Evolutionary conservation across 1,140 invertebrate genomes (phyloP).

Genomic region (Scaptomyza montana): DNA sequence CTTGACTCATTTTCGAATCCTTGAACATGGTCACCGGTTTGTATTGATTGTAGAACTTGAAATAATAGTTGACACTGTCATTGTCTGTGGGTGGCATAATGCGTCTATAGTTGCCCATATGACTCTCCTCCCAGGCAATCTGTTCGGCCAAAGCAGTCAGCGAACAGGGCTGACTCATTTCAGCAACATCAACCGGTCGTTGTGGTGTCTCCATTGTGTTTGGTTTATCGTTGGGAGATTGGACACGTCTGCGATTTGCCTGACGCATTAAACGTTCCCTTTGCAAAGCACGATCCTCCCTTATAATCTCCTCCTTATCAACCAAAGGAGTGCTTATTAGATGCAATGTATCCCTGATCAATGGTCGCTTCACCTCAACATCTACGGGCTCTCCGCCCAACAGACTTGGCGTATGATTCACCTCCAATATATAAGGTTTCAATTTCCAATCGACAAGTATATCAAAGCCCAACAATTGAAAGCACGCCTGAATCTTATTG

Average conservation of each 20-base stretch:
- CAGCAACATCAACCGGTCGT: neutral
- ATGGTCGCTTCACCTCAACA: slow-evolving; percentile 91
- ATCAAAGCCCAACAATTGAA: slow-evolving; percentile 95
- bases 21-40: slow-evolving; percentile 87
- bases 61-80: slow-evolving; percentile 70
- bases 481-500: slow-evolving; percentile 92
- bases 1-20: slow-evolving; percentile 88
- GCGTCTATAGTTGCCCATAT: slow-evolving; percentile 89
- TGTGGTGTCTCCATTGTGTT: neutral
- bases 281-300: slow-evolving; percentile 86
- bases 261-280: slow-evolving; percentile 50
- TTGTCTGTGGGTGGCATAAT: slow-evolving; percentile 71
- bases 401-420: slow-evolving; percentile 96
- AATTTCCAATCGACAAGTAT: slow-evolving; percentile 93
- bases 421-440: slow-evolving; percentile 93
- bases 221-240: neutral
- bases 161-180: slow-evolving; percentile 40
- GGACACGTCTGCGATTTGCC: slow-evolving; percentile 84
- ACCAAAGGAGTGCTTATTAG: slow-evolving; percentile 92
- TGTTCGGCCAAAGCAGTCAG: slow-evolving; percentile 86
- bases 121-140: slow-evolving; percentile 90
- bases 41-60: slow-evolving; percentile 87
- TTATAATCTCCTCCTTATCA: slow-evolving; percentile 90
- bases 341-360: slow-evolving; percentile 92
- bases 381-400: slow-evolving; percentile 93